Evolutionary conservation across 2,888 invertebrate species (phyloP).

Genomic region (Eilema caniola): DNA sequence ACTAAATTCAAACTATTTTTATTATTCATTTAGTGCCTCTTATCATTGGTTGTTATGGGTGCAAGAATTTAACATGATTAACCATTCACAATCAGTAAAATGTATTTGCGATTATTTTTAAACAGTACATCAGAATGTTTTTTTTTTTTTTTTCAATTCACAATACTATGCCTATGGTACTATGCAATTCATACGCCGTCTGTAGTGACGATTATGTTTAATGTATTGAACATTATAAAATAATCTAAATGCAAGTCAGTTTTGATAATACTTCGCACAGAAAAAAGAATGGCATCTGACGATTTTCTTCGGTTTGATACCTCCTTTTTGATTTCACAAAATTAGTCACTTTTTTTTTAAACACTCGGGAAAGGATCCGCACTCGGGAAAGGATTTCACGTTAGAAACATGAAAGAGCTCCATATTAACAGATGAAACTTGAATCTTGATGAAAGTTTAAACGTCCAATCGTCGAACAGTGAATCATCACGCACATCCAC

Average conservation of each 20-base stretch:
- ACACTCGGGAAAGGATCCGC: neutral
- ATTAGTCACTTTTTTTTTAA: neutral
- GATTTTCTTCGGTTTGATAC: neutral
- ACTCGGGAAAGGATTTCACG: neutral
- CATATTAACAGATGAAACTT: constrained; percentile 13
- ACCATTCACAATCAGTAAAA: neutral
- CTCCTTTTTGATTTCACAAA: neutral
- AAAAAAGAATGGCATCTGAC: neutral
- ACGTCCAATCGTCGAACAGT: constrained; percentile 15
- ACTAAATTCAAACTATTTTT: constrained; percentile 19
- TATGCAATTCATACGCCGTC: neutral
- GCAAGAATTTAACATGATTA: neutral
- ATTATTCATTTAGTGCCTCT: constrained; percentile 15
- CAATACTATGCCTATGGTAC: neutral
- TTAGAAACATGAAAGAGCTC: constrained; percentile 41
- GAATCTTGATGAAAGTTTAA: constrained; percentile 17
- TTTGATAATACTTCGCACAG: neutral
- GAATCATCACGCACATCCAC: neutral
- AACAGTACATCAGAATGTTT: neutral
- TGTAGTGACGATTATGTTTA: neutral
- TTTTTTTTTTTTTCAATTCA: neutral
- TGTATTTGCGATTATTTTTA: neutral
- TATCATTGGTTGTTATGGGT: neutral
- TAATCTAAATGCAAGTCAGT: too few species aligned
- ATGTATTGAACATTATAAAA: neutral